Evolutionary conservation across 2,797 vertebrate species (phyloP), one percentile per base, ranked within the genome.

Genomic region (Cryptoblepharus egeriae): DNA sequence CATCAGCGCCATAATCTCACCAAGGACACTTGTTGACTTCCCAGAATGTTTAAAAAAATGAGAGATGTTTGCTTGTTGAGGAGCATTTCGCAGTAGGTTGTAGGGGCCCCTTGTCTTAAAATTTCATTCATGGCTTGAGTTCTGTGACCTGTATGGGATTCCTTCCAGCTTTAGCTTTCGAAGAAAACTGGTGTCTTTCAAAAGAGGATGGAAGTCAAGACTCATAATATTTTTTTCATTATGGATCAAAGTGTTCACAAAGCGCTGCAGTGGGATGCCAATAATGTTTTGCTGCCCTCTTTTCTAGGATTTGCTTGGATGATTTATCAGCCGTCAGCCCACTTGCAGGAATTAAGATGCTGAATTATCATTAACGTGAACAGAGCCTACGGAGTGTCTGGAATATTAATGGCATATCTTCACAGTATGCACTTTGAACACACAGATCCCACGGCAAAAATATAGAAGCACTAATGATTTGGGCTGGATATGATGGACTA

Each of bases 301-400:
- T 61, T 81, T 84, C 81, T 28, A 39, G 79, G 82, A 83, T 82
- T 89, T 87, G 76, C 82, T 86, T 79, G 55, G 22, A 42, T 89
- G 88, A 92, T 88, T 92, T 88, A 92, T 87, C 88, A 79, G 78
- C 86, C 77, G 89, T 92, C 84, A 89, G 91, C 68, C 78, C 85
- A 74, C 63, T 57, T 58, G 77, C 87, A 84, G 81, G 79, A 79
- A 91, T 88, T 87, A 90, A 90, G 90, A 79, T 86, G 77, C 69
- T 90, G 49, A 87, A 87, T 86, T 92, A 52, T 88, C 83, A 83
- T 91, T 92, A 91, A 85, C 82, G 77, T 80, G 57, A 88, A 88
- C 58, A 89, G 79, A 72, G 65, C 60, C 45, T 26, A 63, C 85
- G 80, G 12, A 76, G 74, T 18, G 78, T 88, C 88, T 69, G 81